Conservation (phyloP, 2,888 invertebrate genomes). For the Biston betularia region DNA sequence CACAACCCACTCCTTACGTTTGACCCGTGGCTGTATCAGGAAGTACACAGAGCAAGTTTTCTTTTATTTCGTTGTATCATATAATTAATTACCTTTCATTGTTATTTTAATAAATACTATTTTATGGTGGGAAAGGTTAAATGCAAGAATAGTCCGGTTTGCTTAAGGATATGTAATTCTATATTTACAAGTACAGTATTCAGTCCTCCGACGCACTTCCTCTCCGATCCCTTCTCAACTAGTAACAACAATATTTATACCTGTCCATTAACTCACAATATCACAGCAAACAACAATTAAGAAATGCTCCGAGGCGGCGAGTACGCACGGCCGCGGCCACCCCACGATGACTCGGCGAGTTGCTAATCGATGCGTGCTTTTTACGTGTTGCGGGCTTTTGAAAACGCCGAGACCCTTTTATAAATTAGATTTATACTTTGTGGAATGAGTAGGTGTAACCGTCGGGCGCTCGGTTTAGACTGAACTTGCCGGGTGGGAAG, state of each 20-base stretch:
- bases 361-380: slow-evolving; percentile 78
- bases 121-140: slow-evolving; percentile 2
- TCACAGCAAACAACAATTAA: slow-evolving; percentile 85
- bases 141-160: slow-evolving; percentile 37
- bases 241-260: slow-evolving; percentile 71
- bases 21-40: slow-evolving; percentile 68
- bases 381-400: slow-evolving; percentile 69
- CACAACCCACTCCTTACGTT: slow-evolving; percentile 70
- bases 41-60: slow-evolving; percentile 62
- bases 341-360: slow-evolving; percentile 78
- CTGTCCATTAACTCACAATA: slow-evolving; percentile 83
- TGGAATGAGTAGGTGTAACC: slow-evolving; percentile 95
- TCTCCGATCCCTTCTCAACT: slow-evolving; percentile 59
- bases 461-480: slow-evolving; percentile 94
- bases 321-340: slow-evolving; percentile 60
- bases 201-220: slow-evolving; percentile 62
- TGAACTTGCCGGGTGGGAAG: slow-evolving; percentile 94
- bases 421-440: slow-evolving; percentile 83
- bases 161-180: slow-evolving; percentile 56
- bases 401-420: slow-evolving; percentile 70
- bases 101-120: background rate
- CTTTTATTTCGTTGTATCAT: slow-evolving; percentile 35
- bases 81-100: background rate
- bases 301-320: slow-evolving; percentile 77
- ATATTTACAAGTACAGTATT: slow-evolving; percentile 82